phyloP scores from a whole-genome alignment of 2,888 invertebrate species.

The Deroplatys truncata region DNA sequence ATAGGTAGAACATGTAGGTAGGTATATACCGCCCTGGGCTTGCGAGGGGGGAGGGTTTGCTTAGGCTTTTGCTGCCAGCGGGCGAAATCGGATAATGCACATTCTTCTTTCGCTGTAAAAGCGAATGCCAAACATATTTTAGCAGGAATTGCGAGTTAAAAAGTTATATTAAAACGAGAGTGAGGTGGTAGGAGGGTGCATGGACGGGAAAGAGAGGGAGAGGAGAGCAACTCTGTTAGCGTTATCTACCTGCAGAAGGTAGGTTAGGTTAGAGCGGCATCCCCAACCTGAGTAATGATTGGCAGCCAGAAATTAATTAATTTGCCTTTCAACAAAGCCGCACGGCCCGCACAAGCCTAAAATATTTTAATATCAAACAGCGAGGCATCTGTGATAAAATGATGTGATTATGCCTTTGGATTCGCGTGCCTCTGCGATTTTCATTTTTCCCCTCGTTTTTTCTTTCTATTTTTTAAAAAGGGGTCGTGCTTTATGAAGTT shows the following conservation, averaged over 20 bases:
- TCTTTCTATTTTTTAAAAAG: neutral
- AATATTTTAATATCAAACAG: constrained; percentile 36
- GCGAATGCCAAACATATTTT: constrained; percentile 36
- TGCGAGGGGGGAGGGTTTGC: constrained; percentile 35
- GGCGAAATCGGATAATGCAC: constrained; percentile 34
- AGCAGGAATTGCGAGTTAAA: constrained; percentile 35
- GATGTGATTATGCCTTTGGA: constrained; percentile 30
- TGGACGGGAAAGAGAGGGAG: neutral
- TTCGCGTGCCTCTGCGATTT: constrained; percentile 13
- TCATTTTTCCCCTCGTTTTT: constrained; percentile 8
- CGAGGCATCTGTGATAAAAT: constrained; percentile 33
- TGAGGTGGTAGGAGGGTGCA: neutral
- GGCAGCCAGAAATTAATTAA: constrained; percentile 36
- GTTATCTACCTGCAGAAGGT: constrained; percentile 22
- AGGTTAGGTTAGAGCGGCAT: neutral
- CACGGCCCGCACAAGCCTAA: constrained; percentile 32
- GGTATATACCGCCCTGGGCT: constrained; percentile 15
- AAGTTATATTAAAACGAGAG: constrained; percentile 35
- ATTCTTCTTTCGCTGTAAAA: constrained; percentile 35
- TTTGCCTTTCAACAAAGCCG: constrained; percentile 34
- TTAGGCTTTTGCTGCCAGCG: constrained; percentile 26
- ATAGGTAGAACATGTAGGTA: constrained; percentile 5
- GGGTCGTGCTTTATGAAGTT: constrained; percentile 2
- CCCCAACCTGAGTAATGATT: constrained; percentile 33
- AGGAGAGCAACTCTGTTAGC: constrained; percentile 9